phyloP scores from a whole-genome alignment of 1,140 invertebrate species.

The Magallana angulata region DNA sequence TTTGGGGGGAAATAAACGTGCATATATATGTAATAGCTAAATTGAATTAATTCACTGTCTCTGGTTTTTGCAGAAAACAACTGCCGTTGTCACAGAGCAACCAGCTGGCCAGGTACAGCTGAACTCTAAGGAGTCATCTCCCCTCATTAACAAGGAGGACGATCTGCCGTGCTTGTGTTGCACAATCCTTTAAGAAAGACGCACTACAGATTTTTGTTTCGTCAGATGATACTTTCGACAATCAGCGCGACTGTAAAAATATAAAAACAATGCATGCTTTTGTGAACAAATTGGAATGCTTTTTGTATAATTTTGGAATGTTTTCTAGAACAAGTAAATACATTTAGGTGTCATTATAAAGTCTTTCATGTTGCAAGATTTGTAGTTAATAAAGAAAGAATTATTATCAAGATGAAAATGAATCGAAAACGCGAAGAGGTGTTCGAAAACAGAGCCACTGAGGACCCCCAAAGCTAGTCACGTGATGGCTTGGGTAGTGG shows the following conservation, averaged over 20 bases:
- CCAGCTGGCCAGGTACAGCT: background rate
- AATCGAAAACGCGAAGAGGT: too few relatives aligned
- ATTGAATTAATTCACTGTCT: background rate
- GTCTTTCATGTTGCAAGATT: too few relatives aligned
- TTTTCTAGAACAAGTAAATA: background rate
- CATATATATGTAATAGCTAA: too few relatives aligned
- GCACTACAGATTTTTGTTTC: background rate
- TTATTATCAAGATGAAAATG: too few relatives aligned
- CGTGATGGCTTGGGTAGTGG: background rate
- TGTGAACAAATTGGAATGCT: background rate
- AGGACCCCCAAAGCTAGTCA: background rate
- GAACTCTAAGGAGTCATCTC: constrained; percentile 20
- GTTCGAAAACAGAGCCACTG: background rate
- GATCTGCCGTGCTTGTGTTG: background rate
- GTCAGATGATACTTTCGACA: constrained; percentile 7
- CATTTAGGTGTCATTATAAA: constrained; percentile 18
- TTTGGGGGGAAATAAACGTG: too few relatives aligned
- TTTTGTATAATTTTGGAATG: constrained; percentile 5
- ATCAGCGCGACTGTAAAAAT: background rate
- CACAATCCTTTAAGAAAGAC: constrained; percentile 14
- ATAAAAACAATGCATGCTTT: background rate
- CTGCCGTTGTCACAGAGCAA: background rate
- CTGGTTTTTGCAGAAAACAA: background rate
- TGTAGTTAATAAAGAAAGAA: too few relatives aligned
- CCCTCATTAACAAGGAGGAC: background rate